Evolutionary conservation across 2,113 vertebrate species (phyloP), one percentile per base, ranked within the genome.

Genomic region (Egretta garzetta): DNA sequence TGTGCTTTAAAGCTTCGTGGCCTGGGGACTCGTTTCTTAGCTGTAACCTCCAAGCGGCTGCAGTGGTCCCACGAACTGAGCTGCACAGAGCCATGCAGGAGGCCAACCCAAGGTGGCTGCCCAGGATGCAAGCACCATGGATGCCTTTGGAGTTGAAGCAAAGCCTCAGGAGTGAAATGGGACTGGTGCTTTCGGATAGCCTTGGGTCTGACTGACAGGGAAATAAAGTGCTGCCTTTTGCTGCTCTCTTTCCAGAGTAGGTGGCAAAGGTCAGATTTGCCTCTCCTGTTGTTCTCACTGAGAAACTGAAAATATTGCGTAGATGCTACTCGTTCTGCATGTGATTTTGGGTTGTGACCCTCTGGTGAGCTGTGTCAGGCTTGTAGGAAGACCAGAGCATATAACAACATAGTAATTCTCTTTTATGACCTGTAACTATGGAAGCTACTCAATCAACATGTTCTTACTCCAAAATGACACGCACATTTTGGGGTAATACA

Each of bases 121-220:
- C 30, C 23, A 3, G 2, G 4, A 24, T 26, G 7, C 1, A 2
- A 85, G n/a, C 30, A 49, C 41, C 39, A 14, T 0, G 2, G 39
- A 47, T 12, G 37, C 8, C 33, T 86, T 82, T 6, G 4, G 60
- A 93, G 22, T 11, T 79, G 27, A 87, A 68, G 60, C 6, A 80
- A 82, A 90, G 23, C 17, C 30, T 43, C 53, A 27, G 49, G n/a
- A 66, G 13, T n/a, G 41, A 83, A 93, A 86, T 7, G 17, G 32
- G 28, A 24, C 45, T 37, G 28, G 10, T 77, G 20, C 16, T 76
- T 86, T 73, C 37, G 30, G n/a, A 8, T 8, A 72, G n/a, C 22
- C 47, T 70, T 20, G n/a, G 13, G 45, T 43, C 59, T 80, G 73
- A 70, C 43, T 64, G 53, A 45, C 32, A 62, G 23, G 13, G 33